phyloP scores from a whole-genome alignment of 2,113 vertebrate species.

The Trachemys scripta region DNA sequence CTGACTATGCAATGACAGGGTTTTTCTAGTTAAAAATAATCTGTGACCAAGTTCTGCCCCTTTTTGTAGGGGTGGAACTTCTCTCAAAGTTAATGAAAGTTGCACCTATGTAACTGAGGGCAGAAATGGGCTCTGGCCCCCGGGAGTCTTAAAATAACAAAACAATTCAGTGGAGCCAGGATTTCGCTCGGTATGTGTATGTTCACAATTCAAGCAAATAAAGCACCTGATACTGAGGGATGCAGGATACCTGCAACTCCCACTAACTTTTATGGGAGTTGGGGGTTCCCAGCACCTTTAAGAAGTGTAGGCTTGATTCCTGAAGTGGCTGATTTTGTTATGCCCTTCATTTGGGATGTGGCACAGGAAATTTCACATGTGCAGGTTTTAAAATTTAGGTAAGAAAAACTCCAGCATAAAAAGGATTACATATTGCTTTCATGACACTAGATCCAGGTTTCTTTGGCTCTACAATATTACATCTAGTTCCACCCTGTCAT shows the following conservation, averaged over 20 bases:
- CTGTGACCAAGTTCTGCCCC: not conserved
- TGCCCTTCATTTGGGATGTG: not conserved
- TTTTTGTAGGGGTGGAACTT: not conserved
- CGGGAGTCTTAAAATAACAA: not conserved
- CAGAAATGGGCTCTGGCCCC: accelerated
- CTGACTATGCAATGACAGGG: not conserved
- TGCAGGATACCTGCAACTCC: not conserved
- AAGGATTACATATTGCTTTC: not conserved
- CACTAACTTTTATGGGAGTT: not conserved
- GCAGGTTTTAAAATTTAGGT: not conserved
- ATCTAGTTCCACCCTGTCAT: not conserved
- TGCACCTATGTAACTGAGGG: not conserved
- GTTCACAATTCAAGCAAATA: not conserved
- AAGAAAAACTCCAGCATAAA: not conserved
- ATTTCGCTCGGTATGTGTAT: not conserved
- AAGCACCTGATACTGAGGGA: not conserved
- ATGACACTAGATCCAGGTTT: not conserved
- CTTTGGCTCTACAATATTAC: conserved; percentile 36
- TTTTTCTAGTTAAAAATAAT: not conserved
- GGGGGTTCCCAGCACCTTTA: not conserved
- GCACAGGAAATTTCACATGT: not conserved
- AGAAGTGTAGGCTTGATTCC: too few relatives aligned
- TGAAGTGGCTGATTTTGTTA: not conserved
- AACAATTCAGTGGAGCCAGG: not conserved
- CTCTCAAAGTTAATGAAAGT: not conserved